phyloP scores from a whole-genome alignment of 2,113 vertebrate genomes.

The Cariama cristata region DNA sequence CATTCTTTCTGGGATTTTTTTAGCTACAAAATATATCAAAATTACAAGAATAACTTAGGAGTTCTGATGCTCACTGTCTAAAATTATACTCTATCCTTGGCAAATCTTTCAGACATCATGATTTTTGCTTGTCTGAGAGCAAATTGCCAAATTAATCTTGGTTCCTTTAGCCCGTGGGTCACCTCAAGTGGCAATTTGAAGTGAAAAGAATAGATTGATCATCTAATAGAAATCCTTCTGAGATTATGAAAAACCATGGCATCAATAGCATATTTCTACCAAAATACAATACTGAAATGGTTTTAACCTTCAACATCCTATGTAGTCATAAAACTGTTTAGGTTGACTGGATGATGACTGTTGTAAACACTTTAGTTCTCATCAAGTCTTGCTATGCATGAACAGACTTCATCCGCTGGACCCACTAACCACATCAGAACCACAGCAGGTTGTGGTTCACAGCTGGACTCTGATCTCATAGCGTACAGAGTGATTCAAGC shows the following conservation, averaged over 20 bases:
- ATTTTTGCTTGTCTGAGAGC: not conserved
- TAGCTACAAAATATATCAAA: not conserved
- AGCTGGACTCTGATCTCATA: not conserved
- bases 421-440: not conserved
- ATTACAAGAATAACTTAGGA: not conserved
- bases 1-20: not conserved
- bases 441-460: not conserved
- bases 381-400: not conserved
- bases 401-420: not conserved
- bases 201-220: slow-evolving; percentile 20
- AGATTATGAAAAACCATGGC: not conserved
- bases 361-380: slow-evolving; percentile 34
- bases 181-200: not conserved
- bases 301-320: slow-evolving; percentile 25
- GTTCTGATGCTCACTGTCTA: not conserved
- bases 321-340: not conserved
- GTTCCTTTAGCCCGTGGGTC: not conserved
- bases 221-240: not conserved
- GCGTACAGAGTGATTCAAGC: not conserved
- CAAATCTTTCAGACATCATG: not conserved
- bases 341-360: not conserved
- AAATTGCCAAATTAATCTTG: slow-evolving; percentile 17
- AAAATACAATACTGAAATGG: not conserved
- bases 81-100: not conserved
- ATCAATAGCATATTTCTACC: not conserved